Conservation (phyloP, 2,797 vertebrate species). For the Linurgus olivaceus region DNA sequence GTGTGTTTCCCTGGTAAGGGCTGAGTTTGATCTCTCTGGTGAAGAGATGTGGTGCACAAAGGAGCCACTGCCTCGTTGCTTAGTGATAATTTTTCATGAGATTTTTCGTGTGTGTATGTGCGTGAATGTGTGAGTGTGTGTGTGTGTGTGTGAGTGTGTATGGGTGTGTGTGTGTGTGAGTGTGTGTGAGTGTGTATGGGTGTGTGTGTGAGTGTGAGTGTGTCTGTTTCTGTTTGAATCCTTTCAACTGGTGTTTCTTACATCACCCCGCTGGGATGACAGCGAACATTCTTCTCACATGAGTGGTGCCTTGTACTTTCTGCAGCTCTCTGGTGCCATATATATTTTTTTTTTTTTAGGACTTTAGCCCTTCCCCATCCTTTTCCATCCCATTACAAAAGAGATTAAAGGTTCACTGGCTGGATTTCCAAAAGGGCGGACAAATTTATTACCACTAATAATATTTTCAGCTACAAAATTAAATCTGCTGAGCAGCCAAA, state of each 20-base stretch:
- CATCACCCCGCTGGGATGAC: neutral
- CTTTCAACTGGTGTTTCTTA: neutral
- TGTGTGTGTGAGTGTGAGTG: neutral
- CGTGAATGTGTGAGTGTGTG: neutral
- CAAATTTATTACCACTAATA: constrained; percentile 46
- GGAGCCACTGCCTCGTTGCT: neutral
- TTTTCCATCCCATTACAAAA: neutral
- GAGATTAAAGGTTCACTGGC: constrained; percentile 29
- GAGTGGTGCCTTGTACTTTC: neutral
- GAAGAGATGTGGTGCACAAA: neutral
- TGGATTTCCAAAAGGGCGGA: neutral
- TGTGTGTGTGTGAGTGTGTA: neutral
- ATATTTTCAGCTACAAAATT: constrained; percentile 57
- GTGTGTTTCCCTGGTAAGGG: neutral
- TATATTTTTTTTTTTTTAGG: neutral
- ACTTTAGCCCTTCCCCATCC: neutral
- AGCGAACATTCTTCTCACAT: constrained; percentile 19
- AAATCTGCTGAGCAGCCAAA: constrained; percentile 23
- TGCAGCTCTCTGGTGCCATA: neutral
- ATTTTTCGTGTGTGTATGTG: neutral
- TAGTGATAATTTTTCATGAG: neutral
- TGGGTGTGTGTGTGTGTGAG: neutral
- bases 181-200: no score
- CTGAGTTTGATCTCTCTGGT: neutral
- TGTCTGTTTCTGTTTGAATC: neutral